Conservation (phyloP, 2,797 vertebrate genomes). For the Acanthurus leucopareius region DNA sequence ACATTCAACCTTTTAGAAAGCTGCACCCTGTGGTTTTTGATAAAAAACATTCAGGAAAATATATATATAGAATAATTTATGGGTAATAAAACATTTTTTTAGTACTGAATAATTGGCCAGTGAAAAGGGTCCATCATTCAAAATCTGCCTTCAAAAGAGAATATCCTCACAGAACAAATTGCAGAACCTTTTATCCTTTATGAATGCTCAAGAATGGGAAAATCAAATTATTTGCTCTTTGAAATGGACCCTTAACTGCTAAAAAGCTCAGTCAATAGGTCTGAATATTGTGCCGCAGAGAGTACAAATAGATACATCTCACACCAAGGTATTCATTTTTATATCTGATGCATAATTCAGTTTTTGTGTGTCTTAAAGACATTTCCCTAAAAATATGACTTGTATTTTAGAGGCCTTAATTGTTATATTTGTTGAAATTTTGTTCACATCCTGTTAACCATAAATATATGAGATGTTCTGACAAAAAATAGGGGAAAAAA, state of each 20-base stretch:
- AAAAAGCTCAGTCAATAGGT: background rate
- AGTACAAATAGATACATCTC: constrained; percentile 7
- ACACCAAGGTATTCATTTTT: background rate
- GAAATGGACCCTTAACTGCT: background rate
- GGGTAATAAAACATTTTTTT: constrained; percentile 11
- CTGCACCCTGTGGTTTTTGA: constrained; percentile 18
- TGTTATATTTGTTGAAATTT: no score
- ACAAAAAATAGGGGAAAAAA: no score
- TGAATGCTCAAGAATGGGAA: constrained; percentile 20
- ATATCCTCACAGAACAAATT: background rate
- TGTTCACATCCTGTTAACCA: no score
- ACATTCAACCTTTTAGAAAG: background rate
- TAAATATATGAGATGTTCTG: no score
- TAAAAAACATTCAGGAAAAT: background rate
- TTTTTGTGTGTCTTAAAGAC: background rate
- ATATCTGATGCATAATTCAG: background rate
- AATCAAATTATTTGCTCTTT: constrained; percentile 14
- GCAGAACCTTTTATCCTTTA: constrained; percentile 20
- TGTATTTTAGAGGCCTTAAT: no score
- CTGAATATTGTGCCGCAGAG: constrained; percentile 23
- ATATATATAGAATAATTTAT: background rate
- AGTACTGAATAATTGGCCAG: background rate
- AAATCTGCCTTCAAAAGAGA: constrained; percentile 30
- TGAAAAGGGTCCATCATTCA: constrained; percentile 17
- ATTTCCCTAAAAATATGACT: no score